phyloP scores from a whole-genome alignment of 2,797 vertebrate genomes.

The Nannoperca australis region DNA sequence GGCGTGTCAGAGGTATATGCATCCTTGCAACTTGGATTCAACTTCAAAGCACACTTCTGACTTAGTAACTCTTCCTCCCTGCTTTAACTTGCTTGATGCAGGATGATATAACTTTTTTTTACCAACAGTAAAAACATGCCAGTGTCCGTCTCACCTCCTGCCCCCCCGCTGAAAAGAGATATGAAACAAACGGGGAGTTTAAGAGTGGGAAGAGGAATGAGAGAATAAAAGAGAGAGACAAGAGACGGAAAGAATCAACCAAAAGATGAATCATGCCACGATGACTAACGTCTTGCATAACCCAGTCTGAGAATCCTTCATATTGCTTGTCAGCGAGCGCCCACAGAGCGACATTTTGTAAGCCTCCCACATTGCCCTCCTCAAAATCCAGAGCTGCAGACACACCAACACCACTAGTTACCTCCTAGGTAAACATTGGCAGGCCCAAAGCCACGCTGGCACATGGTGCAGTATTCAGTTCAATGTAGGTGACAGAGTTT shows the following conservation, averaged over 20 bases:
- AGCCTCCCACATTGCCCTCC: slow-evolving; percentile 68
- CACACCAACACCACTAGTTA: slow-evolving; percentile 50
- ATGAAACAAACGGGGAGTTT: slow-evolving; percentile 18
- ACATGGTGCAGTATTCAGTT: background rate
- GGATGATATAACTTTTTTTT: background rate
- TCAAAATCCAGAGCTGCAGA: slow-evolving; percentile 57
- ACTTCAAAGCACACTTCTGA: background rate
- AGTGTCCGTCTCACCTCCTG: slow-evolving; percentile 8
- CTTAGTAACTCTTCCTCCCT: background rate
- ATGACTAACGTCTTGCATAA: slow-evolving; percentile 85
- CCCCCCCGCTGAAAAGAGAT: slow-evolving; percentile 9
- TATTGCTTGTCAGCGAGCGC: slow-evolving; percentile 62
- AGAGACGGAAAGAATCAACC: slow-evolving; percentile 33
- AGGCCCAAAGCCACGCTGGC: slow-evolving; percentile 6
- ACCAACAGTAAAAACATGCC: slow-evolving; percentile 33
- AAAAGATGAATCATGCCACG: slow-evolving; percentile 72
- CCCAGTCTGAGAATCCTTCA: slow-evolving; percentile 74
- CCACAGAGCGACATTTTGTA: slow-evolving; percentile 65
- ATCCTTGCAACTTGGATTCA: background rate
- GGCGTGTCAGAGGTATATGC: too few species aligned
- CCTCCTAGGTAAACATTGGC: slow-evolving; percentile 37
- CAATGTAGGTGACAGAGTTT: slow-evolving; percentile 3
- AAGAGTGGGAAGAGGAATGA: slow-evolving; percentile 2
- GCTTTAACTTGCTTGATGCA: background rate
- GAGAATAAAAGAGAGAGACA: slow-evolving; percentile 34